Evolutionary conservation across 2,888 invertebrate genomes (phyloP).

Genomic region (Smittia sp.): DNA sequence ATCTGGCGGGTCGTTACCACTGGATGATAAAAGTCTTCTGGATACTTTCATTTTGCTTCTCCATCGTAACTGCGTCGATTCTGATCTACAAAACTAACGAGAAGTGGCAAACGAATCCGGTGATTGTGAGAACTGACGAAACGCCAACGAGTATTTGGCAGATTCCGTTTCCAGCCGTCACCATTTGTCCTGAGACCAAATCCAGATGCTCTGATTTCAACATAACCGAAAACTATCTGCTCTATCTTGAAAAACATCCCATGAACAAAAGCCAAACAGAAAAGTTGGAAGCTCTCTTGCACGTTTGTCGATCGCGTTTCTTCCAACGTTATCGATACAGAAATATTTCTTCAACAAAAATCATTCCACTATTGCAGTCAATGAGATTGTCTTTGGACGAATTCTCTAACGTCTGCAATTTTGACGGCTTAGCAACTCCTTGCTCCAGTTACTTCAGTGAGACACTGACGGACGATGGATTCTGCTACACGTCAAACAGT

Average conservation of each 20-base stretch:
- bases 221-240: too few relatives aligned
- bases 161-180: conserved; percentile 51
- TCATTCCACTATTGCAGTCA: too few relatives aligned
- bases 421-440: too few relatives aligned
- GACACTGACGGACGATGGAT: conserved; percentile 53
- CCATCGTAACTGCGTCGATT: conserved; percentile 60
- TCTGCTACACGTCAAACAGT: conserved; percentile 54
- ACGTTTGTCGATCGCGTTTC: too few relatives aligned
- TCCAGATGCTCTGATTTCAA: conserved; percentile 39
- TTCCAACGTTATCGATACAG: too few relatives aligned
- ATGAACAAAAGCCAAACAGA: too few relatives aligned
- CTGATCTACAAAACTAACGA: conserved; percentile 64
- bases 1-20: conserved; percentile 62
- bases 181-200: conserved; percentile 52
- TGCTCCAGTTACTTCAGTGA: conserved; percentile 48
- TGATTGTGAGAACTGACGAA: conserved; percentile 72
- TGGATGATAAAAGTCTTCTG: conserved; percentile 56
- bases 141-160: conserved; percentile 59
- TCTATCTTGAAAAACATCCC: too few relatives aligned
- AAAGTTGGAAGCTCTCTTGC: too few relatives aligned
- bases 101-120: conserved; percentile 70
- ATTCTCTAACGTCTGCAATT: too few relatives aligned
- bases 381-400: too few relatives aligned
- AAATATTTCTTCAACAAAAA: too few relatives aligned
- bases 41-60: conserved; percentile 57